Evolutionary conservation across 2,113 vertebrate genomes (phyloP).

Genomic region (Microcebus griseorufus): DNA sequence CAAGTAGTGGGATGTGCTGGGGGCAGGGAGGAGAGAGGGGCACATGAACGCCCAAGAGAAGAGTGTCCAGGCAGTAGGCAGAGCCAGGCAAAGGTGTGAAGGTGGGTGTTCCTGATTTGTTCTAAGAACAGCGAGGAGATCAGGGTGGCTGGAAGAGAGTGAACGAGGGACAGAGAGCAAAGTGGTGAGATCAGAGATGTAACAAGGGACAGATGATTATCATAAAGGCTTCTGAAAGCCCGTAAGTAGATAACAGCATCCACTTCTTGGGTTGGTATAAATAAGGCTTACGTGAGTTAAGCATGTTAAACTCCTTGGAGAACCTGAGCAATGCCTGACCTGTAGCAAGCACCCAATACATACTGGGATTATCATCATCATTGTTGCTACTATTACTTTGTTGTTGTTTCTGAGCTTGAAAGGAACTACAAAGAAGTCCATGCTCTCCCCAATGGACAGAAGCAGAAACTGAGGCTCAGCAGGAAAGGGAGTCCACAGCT

Average conservation of each 20-base stretch:
- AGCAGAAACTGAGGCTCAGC: background rate
- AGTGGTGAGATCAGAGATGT: background rate
- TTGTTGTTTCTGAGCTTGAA: conserved; percentile 1
- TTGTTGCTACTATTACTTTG: background rate
- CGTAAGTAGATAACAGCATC: background rate
- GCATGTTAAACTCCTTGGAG: background rate
- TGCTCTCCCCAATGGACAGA: background rate
- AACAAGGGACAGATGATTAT: background rate
- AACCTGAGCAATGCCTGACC: background rate
- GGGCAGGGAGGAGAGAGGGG: background rate
- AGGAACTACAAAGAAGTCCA: background rate
- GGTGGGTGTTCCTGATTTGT: background rate
- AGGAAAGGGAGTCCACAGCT: background rate
- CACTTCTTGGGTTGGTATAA: background rate
- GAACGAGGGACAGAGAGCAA: background rate
- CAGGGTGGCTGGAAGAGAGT: background rate
- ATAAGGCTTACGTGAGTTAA: background rate
- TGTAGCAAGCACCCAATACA: background rate
- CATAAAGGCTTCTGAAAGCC: background rate
- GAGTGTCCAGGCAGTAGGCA: background rate
- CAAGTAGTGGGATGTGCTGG: too few relatives aligned
- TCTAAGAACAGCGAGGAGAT: background rate
- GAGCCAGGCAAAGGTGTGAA: background rate
- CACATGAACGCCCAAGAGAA: background rate
- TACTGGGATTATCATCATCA: rapidly evolving